A percentile compares a stretch with the other conserved stretches of the same genome.
Evolutionary conservation across 2,888 invertebrate species (phyloP).

Genomic region (Pristionchus entomophagus): DNA sequence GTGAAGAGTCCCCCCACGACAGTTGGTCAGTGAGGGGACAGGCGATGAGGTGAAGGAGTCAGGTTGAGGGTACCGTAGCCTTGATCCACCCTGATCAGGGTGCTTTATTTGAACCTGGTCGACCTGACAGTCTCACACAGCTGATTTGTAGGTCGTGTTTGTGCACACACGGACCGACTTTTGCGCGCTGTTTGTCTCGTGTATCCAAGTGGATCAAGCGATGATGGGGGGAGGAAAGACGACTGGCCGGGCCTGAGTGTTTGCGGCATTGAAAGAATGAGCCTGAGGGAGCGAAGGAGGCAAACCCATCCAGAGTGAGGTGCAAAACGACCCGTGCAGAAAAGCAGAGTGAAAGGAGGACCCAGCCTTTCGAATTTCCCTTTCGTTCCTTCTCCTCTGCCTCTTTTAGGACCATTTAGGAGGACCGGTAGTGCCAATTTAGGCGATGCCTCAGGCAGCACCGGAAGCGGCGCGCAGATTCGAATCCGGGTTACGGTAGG

Average conservation of each 20-base stretch:
- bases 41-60: neutral
- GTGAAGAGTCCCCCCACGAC: neutral
- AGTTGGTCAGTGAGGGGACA: slow-evolving; percentile 42
- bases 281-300: neutral
- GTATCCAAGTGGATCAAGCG: slow-evolving; percentile 8
- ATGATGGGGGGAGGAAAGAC: neutral
- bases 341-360: slow-evolving; percentile 23
- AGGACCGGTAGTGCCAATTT: slow-evolving; percentile 21
- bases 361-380: slow-evolving; percentile 34
- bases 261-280: neutral
- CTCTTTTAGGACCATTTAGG: neutral
- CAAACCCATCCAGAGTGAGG: slow-evolving; percentile 28
- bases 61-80: slow-evolving; percentile 8
- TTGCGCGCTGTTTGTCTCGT: slow-evolving; percentile 9
- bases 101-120: neutral
- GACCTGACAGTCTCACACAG: neutral
- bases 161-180: neutral
- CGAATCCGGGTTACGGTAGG: neutral
- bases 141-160: slow-evolving; percentile 42
- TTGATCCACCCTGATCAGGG: neutral
- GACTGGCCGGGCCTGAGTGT: slow-evolving; percentile 4
- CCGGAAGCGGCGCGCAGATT: neutral
- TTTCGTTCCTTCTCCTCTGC: neutral
- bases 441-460: neutral
- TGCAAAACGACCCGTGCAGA: slow-evolving; percentile 41